These are phyloP conservation scores for Stenolophus ochropezus DNA, from an alignment of 2,888 invertebrate species.

Conservation along the genomic window DNA sequence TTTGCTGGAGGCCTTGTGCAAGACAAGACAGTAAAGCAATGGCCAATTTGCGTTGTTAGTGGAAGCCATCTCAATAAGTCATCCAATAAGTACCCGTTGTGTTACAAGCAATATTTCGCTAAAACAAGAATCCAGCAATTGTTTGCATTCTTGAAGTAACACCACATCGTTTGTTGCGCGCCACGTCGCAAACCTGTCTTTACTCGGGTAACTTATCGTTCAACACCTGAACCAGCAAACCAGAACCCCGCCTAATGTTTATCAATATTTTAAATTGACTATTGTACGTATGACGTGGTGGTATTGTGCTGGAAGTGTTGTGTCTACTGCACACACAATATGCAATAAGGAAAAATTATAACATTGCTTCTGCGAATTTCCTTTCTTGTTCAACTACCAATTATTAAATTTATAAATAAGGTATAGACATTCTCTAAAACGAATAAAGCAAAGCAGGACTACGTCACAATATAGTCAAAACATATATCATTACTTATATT, in stretches of 20 bases:
- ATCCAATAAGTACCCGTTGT: slow-evolving; percentile 1
- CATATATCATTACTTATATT: too few species aligned
- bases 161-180: slow-evolving; percentile 1
- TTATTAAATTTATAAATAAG: not conserved
- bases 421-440: too few species aligned
- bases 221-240: not conserved
- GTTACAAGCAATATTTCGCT: slow-evolving; percentile 9
- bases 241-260: not conserved
- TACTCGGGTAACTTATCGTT: not conserved
- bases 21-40: slow-evolving; percentile 2
- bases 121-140: slow-evolving; percentile 22
- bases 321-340: not conserved
- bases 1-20: too few species aligned
- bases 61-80: slow-evolving; percentile 7
- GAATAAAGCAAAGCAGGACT: too few species aligned
- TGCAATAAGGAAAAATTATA: not conserved
- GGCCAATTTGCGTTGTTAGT: not conserved
- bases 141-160: slow-evolving; percentile 25
- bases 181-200: slow-evolving; percentile 23
- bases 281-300: not conserved
- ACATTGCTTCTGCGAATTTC: not conserved
- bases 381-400: not conserved
- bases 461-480: too few species aligned
- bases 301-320: not conserved
- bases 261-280: slow-evolving; percentile 23